Evolutionary conservation across 2,888 invertebrate genomes (phyloP), one percentile per base, ranked within the genome.

Genomic region (Pocota personata): DNA sequence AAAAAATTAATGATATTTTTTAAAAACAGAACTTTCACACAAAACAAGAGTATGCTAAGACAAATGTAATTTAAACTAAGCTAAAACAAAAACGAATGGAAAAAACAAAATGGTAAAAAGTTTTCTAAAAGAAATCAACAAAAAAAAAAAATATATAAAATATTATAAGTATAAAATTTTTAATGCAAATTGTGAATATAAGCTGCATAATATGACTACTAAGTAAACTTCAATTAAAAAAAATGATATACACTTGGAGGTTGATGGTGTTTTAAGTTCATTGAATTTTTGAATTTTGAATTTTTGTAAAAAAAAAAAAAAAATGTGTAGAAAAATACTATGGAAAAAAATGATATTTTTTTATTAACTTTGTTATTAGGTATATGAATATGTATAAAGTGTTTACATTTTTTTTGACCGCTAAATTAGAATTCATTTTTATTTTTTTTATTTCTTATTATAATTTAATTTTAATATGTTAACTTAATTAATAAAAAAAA

Each of bases 11-110:
- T 50, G 64, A 84, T 84, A 86, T 82, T 86, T 86, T 82, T 82
- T 72, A 83, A 84, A 69, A 86, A 40, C 27, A 73, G 32, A 72
- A 64, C 79, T 82, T 86, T 86, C 86, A 82, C 82, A 82, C 71
- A 82, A 79, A 76, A 82, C 12, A 62, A 67, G 10, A 71, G 16
- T 71, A 77, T 46, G 76, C 82, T 86, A 86, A 86, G 86, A 82
- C 76, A 86, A 82, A 86, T 86, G 82, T 82, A 82, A 86, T 86
- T 86, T 82, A 86, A 86, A 72, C 62, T 84, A 84, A 84, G 80
- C 80, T 80, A 73, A n/a, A 69, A 50, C 30, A 30, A 79, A 21
- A 43, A 52, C 64, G 21, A 43, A 19, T 19, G 48, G 48, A 37
- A 60, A 69, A 43, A 35, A 43, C 60, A 60, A 24, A 82, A 82